Evolutionary conservation across 2,797 vertebrate genomes (phyloP).

Genomic region (Acridotheres tristis): DNA sequence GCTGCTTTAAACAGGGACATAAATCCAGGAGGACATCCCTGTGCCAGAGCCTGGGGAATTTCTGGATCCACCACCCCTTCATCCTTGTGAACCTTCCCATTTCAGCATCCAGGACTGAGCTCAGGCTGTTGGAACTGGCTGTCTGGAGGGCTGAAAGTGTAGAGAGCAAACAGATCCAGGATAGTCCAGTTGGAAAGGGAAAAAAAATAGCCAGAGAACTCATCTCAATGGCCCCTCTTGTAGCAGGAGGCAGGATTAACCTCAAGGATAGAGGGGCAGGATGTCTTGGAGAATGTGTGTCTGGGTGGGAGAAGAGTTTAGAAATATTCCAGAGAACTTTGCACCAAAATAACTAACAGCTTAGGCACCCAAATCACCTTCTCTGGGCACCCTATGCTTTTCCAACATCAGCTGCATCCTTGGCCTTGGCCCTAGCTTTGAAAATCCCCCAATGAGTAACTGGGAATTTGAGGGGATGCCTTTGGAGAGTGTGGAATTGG

Average conservation of each 20-base stretch:
- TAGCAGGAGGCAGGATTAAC: not conserved
- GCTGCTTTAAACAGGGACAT: not conserved
- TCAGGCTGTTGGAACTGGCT: not conserved
- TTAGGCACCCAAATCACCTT: not conserved
- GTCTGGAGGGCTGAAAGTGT: not conserved
- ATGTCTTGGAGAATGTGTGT: fast-evolving
- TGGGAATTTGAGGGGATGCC: not conserved
- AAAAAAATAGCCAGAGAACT: not conserved
- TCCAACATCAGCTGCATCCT: not conserved
- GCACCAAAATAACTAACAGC: not conserved
- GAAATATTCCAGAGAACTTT: not conserved
- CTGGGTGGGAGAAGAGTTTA: not conserved
- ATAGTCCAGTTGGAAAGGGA: not conserved
- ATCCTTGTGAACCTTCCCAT: not conserved
- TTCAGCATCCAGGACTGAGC: not conserved
- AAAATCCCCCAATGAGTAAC: not conserved
- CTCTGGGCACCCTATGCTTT: not conserved
- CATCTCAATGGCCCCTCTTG: fast-evolving
- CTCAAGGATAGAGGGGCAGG: not conserved
- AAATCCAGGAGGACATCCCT: not conserved
- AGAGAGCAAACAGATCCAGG: not conserved
- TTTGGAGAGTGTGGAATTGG: fast-evolving
- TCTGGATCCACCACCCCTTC: not conserved
- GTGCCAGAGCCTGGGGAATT: not conserved
- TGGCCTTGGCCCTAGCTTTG: not conserved